A percentile compares a stretch with the other conserved stretches of the same genome.
Evolutionary conservation across 2,888 invertebrate species (phyloP).

Genomic region (Lasioglossum pauxillum): DNA sequence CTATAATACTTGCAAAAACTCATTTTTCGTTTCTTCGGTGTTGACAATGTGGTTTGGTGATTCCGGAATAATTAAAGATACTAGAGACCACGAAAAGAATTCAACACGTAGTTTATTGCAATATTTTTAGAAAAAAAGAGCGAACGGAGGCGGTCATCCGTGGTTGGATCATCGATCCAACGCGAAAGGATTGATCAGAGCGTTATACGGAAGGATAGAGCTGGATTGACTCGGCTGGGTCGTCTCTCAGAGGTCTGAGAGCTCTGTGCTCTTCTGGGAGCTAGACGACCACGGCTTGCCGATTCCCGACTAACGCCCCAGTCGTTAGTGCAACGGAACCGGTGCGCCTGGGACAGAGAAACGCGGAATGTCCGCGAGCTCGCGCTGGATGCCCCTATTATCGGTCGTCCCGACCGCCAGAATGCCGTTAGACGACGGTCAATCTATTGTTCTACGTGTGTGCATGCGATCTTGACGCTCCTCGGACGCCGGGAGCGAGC

Average conservation of each 20-base stretch:
- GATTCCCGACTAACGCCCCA: slow-evolving; percentile 66
- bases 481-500: slow-evolving; percentile 30
- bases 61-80: no score
- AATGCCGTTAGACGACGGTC: slow-evolving; percentile 81
- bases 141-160: no score
- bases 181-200: background rate
- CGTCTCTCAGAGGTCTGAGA: background rate
- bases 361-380: slow-evolving; percentile 73
- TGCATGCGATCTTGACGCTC: slow-evolving; percentile 64
- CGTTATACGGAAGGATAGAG: background rate
- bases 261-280: slow-evolving; percentile 11
- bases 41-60: no score
- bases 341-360: slow-evolving; percentile 69
- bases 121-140: no score
- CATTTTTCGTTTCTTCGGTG: no score
- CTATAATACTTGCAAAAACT: no score
- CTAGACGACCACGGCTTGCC: slow-evolving; percentile 43
- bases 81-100: no score
- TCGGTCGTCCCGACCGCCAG: slow-evolving; percentile 79
- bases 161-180: no score
- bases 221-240: background rate
- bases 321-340: slow-evolving; percentile 79
- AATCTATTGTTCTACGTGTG: slow-evolving; percentile 79
- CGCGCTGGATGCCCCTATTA: slow-evolving; percentile 75
- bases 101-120: no score